These are phyloP conservation scores for Steinernema scapterisci DNA, from an alignment of 2,888 invertebrate genomes.

Conservation along the genomic window DNA sequence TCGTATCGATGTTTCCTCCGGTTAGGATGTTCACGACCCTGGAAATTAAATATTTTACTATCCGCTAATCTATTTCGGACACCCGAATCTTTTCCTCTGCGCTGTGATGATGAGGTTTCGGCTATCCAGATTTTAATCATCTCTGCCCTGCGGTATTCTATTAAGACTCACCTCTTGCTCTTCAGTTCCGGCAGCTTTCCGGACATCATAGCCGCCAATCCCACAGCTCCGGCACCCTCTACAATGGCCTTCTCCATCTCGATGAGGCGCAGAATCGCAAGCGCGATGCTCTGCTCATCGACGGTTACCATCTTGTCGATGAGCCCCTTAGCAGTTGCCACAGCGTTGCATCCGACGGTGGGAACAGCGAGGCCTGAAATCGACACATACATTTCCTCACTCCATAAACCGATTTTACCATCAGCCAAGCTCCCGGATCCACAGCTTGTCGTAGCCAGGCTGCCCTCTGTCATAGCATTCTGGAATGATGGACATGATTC, in stretches of 20 bases:
- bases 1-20: conserved; percentile 72
- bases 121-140: conserved; percentile 79
- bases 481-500: conserved; percentile 83
- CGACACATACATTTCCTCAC: too few species aligned
- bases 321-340: conserved; percentile 76
- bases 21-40: conserved; percentile 71
- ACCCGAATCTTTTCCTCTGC: too few species aligned
- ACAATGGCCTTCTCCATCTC: conserved; percentile 75
- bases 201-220: conserved; percentile 78
- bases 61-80: too few species aligned
- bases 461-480: conserved; percentile 74
- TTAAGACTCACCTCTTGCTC: conserved; percentile 25
- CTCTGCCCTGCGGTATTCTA: conserved; percentile 72
- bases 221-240: conserved; percentile 85
- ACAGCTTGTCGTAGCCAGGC: conserved; percentile 72
- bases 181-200: conserved; percentile 35
- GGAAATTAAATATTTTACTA: too few species aligned
- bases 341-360: conserved; percentile 83
- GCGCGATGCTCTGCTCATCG: conserved; percentile 70
- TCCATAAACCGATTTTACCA: too few species aligned
- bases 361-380: conserved; percentile 87
- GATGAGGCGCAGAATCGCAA: conserved; percentile 70
- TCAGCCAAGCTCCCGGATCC: conserved; percentile 75
- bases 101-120: too few species aligned
- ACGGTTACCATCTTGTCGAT: conserved; percentile 73